These are phyloP conservation scores for Pleuronectes platessa DNA, from an alignment of 2,113 vertebrate genomes.

Conservation along the genomic window DNA sequence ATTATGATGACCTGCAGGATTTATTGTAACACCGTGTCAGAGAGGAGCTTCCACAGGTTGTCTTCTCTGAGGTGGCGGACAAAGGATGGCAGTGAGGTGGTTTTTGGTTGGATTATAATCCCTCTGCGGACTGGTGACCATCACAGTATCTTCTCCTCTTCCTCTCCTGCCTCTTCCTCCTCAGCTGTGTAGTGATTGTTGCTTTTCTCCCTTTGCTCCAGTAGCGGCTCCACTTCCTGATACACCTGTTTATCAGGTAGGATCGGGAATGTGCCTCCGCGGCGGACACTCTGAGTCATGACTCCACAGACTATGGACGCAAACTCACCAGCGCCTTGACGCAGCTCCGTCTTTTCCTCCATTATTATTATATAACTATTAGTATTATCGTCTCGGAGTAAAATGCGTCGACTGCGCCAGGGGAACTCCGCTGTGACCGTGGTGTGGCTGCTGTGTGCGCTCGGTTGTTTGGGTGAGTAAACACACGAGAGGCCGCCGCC, in stretches of 20 bases:
- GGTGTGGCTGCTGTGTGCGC: conserved; percentile 20
- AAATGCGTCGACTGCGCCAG: conserved; percentile 49
- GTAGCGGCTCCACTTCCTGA: conserved; percentile 63
- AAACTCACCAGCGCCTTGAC: conserved; percentile 30
- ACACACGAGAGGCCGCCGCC: background rate
- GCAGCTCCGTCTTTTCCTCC: background rate
- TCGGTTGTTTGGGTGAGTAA: conserved; percentile 66
- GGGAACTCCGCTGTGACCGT: background rate
- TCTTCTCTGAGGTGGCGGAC: too few relatives aligned
- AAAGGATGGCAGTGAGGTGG: too few relatives aligned
- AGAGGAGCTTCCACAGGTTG: too few relatives aligned
- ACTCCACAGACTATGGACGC: conserved; percentile 51
- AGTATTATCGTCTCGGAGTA: background rate
- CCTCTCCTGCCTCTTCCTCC: background rate
- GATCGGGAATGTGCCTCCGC: background rate
- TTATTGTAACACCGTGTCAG: too few relatives aligned
- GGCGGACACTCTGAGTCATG: conserved; percentile 28
- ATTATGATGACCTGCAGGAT: too few relatives aligned
- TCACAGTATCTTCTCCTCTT: too few relatives aligned
- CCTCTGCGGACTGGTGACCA: too few relatives aligned
- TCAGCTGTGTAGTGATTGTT: too few relatives aligned
- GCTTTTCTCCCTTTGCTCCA: too few relatives aligned
- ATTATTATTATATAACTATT: background rate
- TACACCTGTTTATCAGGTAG: conserved; percentile 77
- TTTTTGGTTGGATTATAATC: too few relatives aligned